phyloP scores from a whole-genome alignment of 2,888 invertebrate species.

The Calephelis perditalis region DNA sequence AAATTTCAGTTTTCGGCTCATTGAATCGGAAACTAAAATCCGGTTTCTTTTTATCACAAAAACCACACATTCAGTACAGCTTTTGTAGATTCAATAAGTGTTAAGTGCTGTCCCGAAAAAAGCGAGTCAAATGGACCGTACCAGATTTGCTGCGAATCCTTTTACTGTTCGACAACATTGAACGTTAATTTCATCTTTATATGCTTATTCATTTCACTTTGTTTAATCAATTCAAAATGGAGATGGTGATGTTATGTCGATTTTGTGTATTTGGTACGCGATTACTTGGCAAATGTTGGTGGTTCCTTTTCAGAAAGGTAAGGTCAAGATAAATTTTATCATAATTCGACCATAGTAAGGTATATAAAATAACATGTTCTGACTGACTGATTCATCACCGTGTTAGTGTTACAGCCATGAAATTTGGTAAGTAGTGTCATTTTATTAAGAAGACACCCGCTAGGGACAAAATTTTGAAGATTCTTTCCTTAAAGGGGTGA shows the following conservation, averaged over 20 bases:
- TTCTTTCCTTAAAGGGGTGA: no score
- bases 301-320: no score
- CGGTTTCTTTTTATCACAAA: constrained; percentile 12
- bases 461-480: no score
- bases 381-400: no score
- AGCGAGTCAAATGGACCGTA: constrained; percentile 15
- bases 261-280: no score
- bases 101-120: constrained; percentile 16
- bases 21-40: constrained; percentile 12
- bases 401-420: no score
- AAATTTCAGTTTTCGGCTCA: constrained; percentile 4
- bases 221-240: background rate
- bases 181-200: constrained; percentile 8
- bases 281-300: no score
- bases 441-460: no score
- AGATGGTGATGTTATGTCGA: background rate
- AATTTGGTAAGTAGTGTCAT: no score
- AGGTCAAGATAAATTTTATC: no score
- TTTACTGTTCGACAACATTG: constrained; percentile 7
- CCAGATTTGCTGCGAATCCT: constrained; percentile 11
- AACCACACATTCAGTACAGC: constrained; percentile 10
- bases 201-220: background rate
- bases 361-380: no score
- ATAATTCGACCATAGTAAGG: no score
- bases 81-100: constrained; percentile 16